These are phyloP conservation scores for Tridacna crocea DNA, from an alignment of 2,888 invertebrate genomes.

Conservation along the genomic window DNA sequence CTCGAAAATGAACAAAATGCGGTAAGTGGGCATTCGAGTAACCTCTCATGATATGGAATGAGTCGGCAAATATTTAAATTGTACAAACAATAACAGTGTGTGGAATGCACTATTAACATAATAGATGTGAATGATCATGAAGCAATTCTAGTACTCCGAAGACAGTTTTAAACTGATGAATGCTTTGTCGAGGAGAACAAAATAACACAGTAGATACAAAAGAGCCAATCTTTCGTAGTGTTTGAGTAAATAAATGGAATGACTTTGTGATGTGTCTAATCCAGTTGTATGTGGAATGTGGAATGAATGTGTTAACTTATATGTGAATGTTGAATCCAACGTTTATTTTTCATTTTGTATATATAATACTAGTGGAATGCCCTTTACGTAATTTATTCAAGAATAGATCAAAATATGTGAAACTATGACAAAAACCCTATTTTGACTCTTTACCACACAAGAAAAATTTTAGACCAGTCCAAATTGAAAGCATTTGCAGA, in stretches of 20 bases:
- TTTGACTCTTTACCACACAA: too few species aligned
- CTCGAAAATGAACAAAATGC: slow-evolving; percentile 68
- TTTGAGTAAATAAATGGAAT: not conserved
- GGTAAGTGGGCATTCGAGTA: slow-evolving; percentile 69
- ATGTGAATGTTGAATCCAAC: slow-evolving; percentile 2
- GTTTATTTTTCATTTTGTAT: not conserved
- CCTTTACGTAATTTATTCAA: not conserved
- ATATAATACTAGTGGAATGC: not conserved
- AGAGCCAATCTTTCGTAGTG: not conserved
- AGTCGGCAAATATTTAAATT: not conserved
- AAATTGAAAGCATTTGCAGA: too few species aligned
- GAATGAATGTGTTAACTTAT: slow-evolving; percentile 11
- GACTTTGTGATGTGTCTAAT: slow-evolving; percentile 12
- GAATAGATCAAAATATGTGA: not conserved
- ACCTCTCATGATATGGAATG: slow-evolving; percentile 39
- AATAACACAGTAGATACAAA: not conserved
- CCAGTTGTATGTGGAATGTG: slow-evolving; percentile 2
- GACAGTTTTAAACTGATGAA: not conserved
- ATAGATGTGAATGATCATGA: slow-evolving; percentile 4
- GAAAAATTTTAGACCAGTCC: too few species aligned
- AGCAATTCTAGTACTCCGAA: not conserved
- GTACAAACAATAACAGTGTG: slow-evolving; percentile 13
- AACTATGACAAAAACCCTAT: too few species aligned
- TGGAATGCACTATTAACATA: slow-evolving; percentile 11
- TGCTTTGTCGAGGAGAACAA: not conserved